Base-by-base conservation (phyloP, 2,113 vertebrate genomes). In the Pimephales promelas region DNA sequence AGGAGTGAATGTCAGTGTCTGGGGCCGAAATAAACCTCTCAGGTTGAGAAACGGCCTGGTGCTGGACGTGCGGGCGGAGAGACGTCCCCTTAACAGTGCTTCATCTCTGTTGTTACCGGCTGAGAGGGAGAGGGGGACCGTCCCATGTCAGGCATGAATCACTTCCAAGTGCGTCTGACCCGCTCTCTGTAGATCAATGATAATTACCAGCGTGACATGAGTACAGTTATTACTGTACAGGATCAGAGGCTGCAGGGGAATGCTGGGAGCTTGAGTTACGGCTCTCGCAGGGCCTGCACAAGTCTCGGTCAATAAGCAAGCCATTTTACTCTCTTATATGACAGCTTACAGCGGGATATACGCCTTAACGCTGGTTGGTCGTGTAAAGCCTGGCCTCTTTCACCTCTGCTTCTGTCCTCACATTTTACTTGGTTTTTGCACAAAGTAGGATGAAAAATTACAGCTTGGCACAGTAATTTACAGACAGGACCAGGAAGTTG, bases 211-310 rank as follows among this genome's bases (percentile, higher is more conserved):
- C 93, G 94, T 97, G 96, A 97, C 96, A 97, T 87, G 96, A 96
- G 96, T 97, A 95, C 96, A 96, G 94, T 97, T 97, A 97, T 97
- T 96, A 97, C 96, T 95, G 96, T 96, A 97, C 96, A 96, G 96
- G 94, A 95, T 95, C 95, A 96, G 94, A 94, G 94, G 95, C 95
- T 95, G 93, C 91, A 89, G 89, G 85, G 54, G 87, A 94, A 94
- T 93, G 96, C 96, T 79, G 76, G 76, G 31, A 57, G 74, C 31
- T 89, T 94, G 93, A 97, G 95, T 96, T 96, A 97, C 96, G 95
- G 93, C 94, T 95, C 96, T 96, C 95, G 76, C 40, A 40, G 94
- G 95, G 92, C 94, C 91, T 90, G 93, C 94, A 95, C 95, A 94
- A 94, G 94, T 95, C 95, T 95, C 94, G 94, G 89, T 22, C 94